Conservation (phyloP, 2,888 invertebrate genomes). For the Chelonus formosanus region DNA sequence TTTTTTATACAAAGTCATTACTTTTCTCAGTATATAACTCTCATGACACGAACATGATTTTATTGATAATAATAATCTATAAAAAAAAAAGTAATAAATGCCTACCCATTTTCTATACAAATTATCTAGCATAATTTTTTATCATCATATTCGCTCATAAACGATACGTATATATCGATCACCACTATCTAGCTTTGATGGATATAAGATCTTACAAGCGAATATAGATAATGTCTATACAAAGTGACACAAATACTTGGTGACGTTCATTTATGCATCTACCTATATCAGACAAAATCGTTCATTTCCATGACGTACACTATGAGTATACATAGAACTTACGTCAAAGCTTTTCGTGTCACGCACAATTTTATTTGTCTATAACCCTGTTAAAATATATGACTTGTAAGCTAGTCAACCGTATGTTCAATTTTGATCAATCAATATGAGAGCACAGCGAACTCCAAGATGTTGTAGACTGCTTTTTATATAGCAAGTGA, state of each 20-base stretch:
- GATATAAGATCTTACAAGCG: too few species aligned
- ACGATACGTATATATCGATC: too few species aligned
- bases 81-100: too few species aligned
- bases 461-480: background rate
- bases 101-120: too few species aligned
- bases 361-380: background rate
- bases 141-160: too few species aligned
- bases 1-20: too few species aligned
- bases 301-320: slow-evolving; percentile 21
- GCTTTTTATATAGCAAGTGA: slow-evolving; percentile 15
- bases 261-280: slow-evolving; percentile 8
- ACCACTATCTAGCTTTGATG: too few species aligned
- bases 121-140: too few species aligned
- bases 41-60: too few species aligned
- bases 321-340: background rate
- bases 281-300: slow-evolving; percentile 1
- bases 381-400: background rate
- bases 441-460: background rate
- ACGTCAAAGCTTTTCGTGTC: slow-evolving; percentile 7
- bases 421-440: background rate
- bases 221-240: too few species aligned
- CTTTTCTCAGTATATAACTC: too few species aligned
- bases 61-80: too few species aligned
- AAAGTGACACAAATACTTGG: background rate
- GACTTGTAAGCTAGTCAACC: background rate